Percentiles rank a stretch among this genome's conserved stretches.
Conservation (phyloP, 2,888 invertebrate genomes). For the Argynnis bischoffii region DNA sequence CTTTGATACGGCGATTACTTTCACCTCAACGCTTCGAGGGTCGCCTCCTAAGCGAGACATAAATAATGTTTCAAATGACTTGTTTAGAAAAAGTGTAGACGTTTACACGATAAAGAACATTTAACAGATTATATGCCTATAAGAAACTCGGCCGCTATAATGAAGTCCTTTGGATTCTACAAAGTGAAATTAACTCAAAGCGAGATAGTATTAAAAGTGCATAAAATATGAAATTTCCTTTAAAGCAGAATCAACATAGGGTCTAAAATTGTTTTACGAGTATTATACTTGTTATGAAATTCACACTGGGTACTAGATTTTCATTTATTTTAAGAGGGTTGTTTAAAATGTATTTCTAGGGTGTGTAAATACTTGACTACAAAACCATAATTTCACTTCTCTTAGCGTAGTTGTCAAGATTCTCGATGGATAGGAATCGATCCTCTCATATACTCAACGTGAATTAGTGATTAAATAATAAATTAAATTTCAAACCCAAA, state of each 20-base stretch:
- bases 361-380: too few species aligned
- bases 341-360: too few species aligned
- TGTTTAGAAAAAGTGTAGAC: conserved; percentile 42
- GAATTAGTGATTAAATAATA: too few species aligned
- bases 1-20: conserved; percentile 81
- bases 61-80: conserved; percentile 54
- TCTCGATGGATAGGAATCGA: too few species aligned
- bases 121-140: conserved; percentile 16
- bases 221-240: conserved; percentile 1
- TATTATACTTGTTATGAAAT: conserved; percentile 1
- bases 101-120: conserved; percentile 32
- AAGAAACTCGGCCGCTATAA: not conserved
- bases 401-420: too few species aligned
- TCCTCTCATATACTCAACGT: too few species aligned
- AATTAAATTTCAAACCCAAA: too few species aligned
- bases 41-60: conserved; percentile 58
- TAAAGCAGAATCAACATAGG: conserved; percentile 1
- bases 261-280: not conserved
- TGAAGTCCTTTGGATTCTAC: conserved; percentile 13
- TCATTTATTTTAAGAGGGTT: too few species aligned
- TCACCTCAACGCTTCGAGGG: conserved; percentile 74
- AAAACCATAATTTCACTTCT: too few species aligned
- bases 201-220: not conserved
- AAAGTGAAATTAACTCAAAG: not conserved
- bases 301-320: too few species aligned